Percentiles rank a stretch among this genome's conserved stretches.
Evolutionary conservation across 2,797 vertebrate genomes (phyloP).

Genomic region (Chiroxiphia lanceolata): DNA sequence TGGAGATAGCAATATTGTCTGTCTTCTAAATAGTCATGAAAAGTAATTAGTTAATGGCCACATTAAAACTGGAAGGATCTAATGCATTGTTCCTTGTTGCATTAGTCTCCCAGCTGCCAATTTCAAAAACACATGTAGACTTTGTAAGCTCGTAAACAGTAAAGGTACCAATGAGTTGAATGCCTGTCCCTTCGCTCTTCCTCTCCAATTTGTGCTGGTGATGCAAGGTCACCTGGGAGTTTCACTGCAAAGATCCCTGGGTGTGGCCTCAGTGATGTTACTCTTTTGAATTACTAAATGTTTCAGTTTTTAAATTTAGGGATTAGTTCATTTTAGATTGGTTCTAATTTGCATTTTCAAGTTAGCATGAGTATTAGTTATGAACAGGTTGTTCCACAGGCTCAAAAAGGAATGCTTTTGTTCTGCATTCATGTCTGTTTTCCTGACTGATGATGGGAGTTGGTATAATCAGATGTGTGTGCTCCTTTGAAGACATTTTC

Average conservation of each 20-base stretch:
- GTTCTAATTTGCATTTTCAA: background rate
- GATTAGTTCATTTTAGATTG: background rate
- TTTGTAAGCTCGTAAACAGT: background rate
- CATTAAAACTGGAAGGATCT: background rate
- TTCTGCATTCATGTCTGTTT: background rate
- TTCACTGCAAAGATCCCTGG: background rate
- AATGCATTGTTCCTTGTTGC: background rate
- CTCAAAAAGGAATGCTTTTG: slow-evolving; percentile 25
- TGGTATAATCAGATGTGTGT: slow-evolving; percentile 31
- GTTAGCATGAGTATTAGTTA: background rate
- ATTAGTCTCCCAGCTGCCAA: background rate
- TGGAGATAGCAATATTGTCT: background rate
- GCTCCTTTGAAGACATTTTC: slow-evolving; percentile 31
- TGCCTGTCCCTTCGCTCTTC: background rate
- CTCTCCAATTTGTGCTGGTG: background rate
- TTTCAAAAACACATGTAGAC: background rate
- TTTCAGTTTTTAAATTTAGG: background rate
- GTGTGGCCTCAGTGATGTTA: background rate
- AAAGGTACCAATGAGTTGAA: background rate
- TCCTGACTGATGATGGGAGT: background rate
- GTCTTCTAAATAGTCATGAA: background rate
- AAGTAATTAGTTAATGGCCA: slow-evolving; percentile 1
- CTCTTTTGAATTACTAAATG: background rate
- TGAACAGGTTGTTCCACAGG: background rate
- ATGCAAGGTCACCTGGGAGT: background rate